Evolutionary conservation across 2,797 vertebrate species (phyloP).

Genomic region (Crocidura indochinensis): DNA sequence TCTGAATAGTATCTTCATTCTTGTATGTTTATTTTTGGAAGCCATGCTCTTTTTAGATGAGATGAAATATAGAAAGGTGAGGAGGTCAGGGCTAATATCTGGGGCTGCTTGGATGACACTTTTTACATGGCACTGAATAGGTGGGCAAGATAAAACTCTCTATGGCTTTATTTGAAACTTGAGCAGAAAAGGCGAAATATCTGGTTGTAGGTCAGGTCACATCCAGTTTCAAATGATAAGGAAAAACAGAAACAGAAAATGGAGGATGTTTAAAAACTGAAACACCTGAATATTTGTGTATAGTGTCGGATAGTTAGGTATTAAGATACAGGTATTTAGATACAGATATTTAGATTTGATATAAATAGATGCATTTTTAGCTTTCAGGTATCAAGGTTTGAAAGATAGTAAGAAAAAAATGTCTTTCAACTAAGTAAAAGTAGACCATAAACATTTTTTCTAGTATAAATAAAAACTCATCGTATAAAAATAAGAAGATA

Average conservation of each 20-base stretch:
- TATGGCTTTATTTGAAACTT: not conserved
- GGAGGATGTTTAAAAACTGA: conserved; percentile 24
- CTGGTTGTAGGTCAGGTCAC: fast-evolving
- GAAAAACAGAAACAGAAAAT: not conserved
- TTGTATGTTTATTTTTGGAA: not conserved
- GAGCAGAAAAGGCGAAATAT: not conserved
- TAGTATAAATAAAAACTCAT: conserved; percentile 46
- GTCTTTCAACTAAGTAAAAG: not conserved
- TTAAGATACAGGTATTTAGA: not conserved
- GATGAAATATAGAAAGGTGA: no score
- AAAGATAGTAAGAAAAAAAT: not conserved
- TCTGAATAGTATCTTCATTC: not conserved
- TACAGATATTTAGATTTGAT: conserved; percentile 12
- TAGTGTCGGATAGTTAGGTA: conserved; percentile 26
- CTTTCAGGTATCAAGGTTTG: conserved; percentile 16
- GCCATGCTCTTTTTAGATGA: not conserved
- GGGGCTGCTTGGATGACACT: not conserved
- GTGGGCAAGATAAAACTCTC: not conserved
- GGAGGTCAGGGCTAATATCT: not conserved
- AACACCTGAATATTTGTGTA: not conserved
- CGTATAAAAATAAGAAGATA: no score
- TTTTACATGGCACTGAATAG: not conserved
- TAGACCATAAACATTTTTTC: conserved; percentile 16
- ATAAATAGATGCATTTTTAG: conserved; percentile 15
- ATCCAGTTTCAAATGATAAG: not conserved